A percentile compares a stretch with the other conserved stretches of the same genome.
phyloP scores from a whole-genome alignment of 1,140 invertebrate species.

The Drosophila lacertosa region DNA sequence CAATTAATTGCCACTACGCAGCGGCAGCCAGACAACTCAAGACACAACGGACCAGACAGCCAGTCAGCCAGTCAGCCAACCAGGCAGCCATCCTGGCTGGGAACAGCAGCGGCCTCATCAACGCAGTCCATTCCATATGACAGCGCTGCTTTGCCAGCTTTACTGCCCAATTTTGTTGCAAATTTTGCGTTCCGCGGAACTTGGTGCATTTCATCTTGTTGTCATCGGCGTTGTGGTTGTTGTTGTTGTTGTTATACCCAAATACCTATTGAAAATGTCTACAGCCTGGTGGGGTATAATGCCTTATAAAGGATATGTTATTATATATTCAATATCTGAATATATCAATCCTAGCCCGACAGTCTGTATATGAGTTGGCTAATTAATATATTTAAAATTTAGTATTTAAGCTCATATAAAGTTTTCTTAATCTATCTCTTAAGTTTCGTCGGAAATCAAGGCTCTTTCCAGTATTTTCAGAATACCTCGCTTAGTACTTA shows the following conservation, averaged over 20 bases:
- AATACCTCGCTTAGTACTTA: too few species aligned
- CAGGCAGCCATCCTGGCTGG: slow-evolving; percentile 69
- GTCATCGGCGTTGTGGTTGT: slow-evolving; percentile 43
- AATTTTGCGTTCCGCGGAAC: slow-evolving; percentile 80
- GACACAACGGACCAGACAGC: slow-evolving; percentile 13
- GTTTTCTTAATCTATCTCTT: too few species aligned
- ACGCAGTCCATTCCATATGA: slow-evolving; percentile 38
- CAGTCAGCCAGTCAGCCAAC: slow-evolving; percentile 40
- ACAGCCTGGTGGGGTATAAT: too few species aligned
- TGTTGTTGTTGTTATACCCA: slow-evolving; percentile 1
- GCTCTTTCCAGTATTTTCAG: too few species aligned
- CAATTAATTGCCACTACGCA: slow-evolving; percentile 81
- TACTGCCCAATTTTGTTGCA: slow-evolving; percentile 81
- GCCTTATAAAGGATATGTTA: too few species aligned
- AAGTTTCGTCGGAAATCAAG: too few species aligned
- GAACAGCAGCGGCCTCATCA: slow-evolving; percentile 15
- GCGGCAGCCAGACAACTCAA: slow-evolving; percentile 55
- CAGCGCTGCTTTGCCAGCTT: slow-evolving; percentile 54
- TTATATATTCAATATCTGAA: too few species aligned
- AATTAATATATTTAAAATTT: too few species aligned
- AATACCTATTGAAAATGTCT: too few species aligned
- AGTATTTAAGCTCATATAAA: too few species aligned
- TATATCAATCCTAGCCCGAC: too few species aligned
- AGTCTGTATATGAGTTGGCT: too few species aligned
- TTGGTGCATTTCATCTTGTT: slow-evolving; percentile 80